Base-by-base conservation (phyloP, 2,113 vertebrate genomes). In the Microtus richardsoni region DNA sequence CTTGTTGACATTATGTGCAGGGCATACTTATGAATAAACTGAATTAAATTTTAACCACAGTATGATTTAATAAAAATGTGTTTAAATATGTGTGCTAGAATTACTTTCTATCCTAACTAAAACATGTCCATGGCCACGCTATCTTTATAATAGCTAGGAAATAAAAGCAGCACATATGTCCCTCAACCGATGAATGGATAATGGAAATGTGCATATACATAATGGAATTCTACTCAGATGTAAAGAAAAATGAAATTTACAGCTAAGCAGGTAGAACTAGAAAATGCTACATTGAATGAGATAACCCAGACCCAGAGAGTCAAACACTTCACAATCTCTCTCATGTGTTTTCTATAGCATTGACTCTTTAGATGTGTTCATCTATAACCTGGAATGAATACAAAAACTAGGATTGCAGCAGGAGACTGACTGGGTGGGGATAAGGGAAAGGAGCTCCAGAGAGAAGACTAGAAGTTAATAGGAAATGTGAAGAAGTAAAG, bases 11-110 rank as follows among this genome's bases (percentile, higher is more conserved):
- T 39, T 41, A 49, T 44, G 3, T 54, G 0, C 26, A 14, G 11
- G 2, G 2, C 58, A 4, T 60, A 14, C 47, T 93, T 28, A 58
- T 14, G 10, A 95, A 52, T 22, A 91, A 86, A 75, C 26, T 79
- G 44, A 52, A 95, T 89, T 36, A 60, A 2, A 95, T 49, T 75
- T 62, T 88, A 94, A 66, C 3, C 24, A 62, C 14, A 1, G 1
- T 54, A 78, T 84, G 7, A 83, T 80, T 73, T 88, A 92, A 84
- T 70, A 77, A 60, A 95, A 87, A n/a, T 82, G 2, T 71, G 64
- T 94, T 41, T 24, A 80, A 89, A 80, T 39, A 24, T 80, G 52
- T 39, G 28, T 7, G 24, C 13, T 52, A 77, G 28, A 97, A 89
- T 86, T 84, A 91, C 21, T 64, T 41, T 83, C 2, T 49, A 66